Conservation (phyloP, 2,797 vertebrate genomes). For the Pseudocheirus occidentalis region DNA sequence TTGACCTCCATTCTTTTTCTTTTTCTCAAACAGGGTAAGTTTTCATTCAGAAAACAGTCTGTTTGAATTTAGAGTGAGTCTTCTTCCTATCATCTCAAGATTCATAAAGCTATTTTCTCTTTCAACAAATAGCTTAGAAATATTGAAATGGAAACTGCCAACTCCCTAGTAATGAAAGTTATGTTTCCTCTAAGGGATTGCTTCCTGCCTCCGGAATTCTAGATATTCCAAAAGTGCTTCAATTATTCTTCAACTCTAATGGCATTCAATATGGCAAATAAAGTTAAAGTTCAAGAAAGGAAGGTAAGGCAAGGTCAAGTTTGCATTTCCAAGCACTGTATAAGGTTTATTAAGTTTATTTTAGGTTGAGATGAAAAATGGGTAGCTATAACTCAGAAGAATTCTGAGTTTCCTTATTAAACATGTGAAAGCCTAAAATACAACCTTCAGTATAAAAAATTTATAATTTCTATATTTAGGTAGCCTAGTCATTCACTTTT, state of each 20-base stretch:
- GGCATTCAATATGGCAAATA: neutral
- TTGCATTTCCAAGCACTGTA: constrained; percentile 18
- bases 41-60: constrained; percentile 21
- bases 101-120: constrained; percentile 2
- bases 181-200: neutral
- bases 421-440: constrained; percentile 58
- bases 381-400: constrained; percentile 29
- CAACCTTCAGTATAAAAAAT: constrained; percentile 40
- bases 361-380: constrained; percentile 24
- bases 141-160: constrained; percentile 19
- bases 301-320: constrained; percentile 31
- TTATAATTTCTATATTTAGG: constrained; percentile 44
- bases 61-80: constrained; percentile 13
- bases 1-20: neutral
- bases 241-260: constrained; percentile 8
- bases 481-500: constrained; percentile 55
- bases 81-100: constrained; percentile 9
- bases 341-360: constrained; percentile 54
- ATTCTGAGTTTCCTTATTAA: constrained; percentile 44
- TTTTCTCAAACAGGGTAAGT: neutral
- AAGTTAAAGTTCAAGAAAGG: constrained; percentile 25
- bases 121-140: constrained; percentile 42
- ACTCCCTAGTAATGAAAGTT: neutral
- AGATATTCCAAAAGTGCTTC: constrained; percentile 48
- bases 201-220: neutral